Percentiles rank a stretch among this genome's conserved stretches.
Conservation (phyloP, 2,888 invertebrate species). For the Ornithoptera alexandrae region DNA sequence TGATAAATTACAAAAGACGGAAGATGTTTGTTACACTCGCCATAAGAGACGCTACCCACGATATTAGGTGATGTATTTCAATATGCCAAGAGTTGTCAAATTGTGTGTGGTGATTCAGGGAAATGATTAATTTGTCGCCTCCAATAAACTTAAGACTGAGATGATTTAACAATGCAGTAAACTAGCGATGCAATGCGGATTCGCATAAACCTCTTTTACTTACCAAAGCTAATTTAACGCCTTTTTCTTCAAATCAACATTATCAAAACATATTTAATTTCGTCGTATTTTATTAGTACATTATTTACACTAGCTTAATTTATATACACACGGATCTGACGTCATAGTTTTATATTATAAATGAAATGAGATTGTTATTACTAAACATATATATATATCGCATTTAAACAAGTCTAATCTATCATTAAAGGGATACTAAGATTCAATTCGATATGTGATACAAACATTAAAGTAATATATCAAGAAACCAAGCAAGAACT, state of each 20-base stretch:
- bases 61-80: conserved; percentile 53
- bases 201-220: background rate
- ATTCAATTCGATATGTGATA: no score
- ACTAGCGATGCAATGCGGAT: background rate
- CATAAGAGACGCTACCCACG: conserved; percentile 63
- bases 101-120: conserved; percentile 13
- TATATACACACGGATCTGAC: no score
- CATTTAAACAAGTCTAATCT: no score
- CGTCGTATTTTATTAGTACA: no score
- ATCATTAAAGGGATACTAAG: no score
- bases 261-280: no score
- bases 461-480: no score
- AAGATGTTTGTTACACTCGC: conserved; percentile 71
- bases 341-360: no score
- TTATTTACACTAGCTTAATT: no score
- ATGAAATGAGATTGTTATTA: no score
- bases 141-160: background rate
- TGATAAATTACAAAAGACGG: conserved; percentile 76
- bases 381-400: no score
- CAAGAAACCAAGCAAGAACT: no score
- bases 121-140: conserved; percentile 17
- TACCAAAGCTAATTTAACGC: background rate
- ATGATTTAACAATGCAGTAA: background rate
- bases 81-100: conserved; percentile 26
- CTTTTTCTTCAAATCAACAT: background rate